These are phyloP conservation scores for Zophobas morio DNA, from an alignment of 1,140 invertebrate genomes.

Conservation along the genomic window DNA sequence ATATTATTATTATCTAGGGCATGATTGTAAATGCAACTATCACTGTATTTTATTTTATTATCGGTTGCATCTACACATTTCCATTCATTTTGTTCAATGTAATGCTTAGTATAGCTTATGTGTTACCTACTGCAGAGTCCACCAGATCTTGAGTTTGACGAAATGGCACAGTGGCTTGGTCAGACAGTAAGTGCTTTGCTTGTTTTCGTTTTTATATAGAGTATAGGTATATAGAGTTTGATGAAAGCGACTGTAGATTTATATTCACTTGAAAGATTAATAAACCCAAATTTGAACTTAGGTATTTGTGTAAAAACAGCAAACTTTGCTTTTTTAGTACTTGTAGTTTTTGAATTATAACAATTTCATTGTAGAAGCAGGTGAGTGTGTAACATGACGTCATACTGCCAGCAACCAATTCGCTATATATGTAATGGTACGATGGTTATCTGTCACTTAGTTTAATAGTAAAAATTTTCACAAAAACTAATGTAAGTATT, in stretches of 20 bases:
- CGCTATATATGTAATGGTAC: too few species aligned
- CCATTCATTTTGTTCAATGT: conserved; percentile 48
- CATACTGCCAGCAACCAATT: too few species aligned
- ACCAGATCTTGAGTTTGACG: conserved; percentile 89
- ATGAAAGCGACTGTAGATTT: too few species aligned
- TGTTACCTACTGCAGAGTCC: conserved; percentile 73
- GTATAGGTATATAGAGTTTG: background rate
- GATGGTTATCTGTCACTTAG: too few species aligned
- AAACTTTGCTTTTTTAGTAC: too few species aligned
- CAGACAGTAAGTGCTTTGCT: conserved; percentile 66
- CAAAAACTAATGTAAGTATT: too few species aligned
- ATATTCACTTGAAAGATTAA: conserved; percentile 1
- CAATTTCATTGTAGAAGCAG: too few species aligned
- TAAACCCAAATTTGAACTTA: too few species aligned
- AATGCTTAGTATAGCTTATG: conserved; percentile 59
- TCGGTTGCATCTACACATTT: conserved; percentile 39
- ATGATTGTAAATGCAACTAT: conserved; percentile 40
- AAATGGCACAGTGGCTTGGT: conserved; percentile 93
- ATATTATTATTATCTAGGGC: conserved; percentile 32
- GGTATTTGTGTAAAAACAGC: too few species aligned
- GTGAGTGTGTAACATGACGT: too few species aligned
- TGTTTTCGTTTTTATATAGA: conserved; percentile 27
- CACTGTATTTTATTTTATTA: conserved; percentile 26
- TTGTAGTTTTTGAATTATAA: too few species aligned
- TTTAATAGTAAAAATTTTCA: too few species aligned